A percentile compares a stretch with the other conserved stretches of the same genome.
phyloP scores from a whole-genome alignment of 2,797 vertebrate species.

The Microchirus variegatus region DNA sequence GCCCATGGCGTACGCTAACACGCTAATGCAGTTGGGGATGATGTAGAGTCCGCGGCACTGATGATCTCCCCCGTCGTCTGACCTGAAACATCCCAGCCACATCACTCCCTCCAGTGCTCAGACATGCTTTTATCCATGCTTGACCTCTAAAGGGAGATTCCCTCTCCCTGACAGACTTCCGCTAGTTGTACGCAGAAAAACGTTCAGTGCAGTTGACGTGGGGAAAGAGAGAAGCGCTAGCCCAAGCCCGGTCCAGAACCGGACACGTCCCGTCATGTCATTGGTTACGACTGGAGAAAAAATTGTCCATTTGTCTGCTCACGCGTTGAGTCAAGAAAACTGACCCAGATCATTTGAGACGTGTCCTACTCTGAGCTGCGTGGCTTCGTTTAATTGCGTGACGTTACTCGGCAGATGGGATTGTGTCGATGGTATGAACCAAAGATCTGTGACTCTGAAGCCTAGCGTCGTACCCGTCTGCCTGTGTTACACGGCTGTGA shows the following conservation, averaged over 20 bases:
- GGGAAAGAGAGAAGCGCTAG: conserved; percentile 48
- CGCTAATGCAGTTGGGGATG: conserved; percentile 94
- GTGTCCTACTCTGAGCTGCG: conserved; percentile 53
- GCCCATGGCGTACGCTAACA: conserved; percentile 95
- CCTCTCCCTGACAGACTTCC: conserved; percentile 38
- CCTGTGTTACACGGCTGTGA: conserved; percentile 51
- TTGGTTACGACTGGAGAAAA: conserved; percentile 65
- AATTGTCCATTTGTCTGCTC: conserved; percentile 30
- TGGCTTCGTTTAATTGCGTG: conserved; percentile 56
- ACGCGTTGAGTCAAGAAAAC: conserved; percentile 44
- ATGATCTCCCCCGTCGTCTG: conserved; percentile 60
- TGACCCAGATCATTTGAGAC: conserved; percentile 31
- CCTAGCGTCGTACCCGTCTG: conserved; percentile 45
- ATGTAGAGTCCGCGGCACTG: conserved; percentile 82
- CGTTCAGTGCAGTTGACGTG: conserved; percentile 52
- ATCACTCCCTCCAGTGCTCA: conserved; percentile 67
- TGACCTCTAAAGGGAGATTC: conserved; percentile 55
- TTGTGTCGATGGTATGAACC: conserved; percentile 76
- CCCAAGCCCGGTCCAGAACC: conserved; percentile 31
- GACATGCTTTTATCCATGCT: conserved; percentile 54
- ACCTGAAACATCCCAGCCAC: conserved; percentile 66
- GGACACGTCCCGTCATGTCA: conserved; percentile 44
- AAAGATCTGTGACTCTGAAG: conserved; percentile 74
- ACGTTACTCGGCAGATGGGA: conserved; percentile 54
- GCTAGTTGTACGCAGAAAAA: conserved; percentile 57